phyloP scores from a whole-genome alignment of 2,113 vertebrate species.

The Xerus inauris region DNA sequence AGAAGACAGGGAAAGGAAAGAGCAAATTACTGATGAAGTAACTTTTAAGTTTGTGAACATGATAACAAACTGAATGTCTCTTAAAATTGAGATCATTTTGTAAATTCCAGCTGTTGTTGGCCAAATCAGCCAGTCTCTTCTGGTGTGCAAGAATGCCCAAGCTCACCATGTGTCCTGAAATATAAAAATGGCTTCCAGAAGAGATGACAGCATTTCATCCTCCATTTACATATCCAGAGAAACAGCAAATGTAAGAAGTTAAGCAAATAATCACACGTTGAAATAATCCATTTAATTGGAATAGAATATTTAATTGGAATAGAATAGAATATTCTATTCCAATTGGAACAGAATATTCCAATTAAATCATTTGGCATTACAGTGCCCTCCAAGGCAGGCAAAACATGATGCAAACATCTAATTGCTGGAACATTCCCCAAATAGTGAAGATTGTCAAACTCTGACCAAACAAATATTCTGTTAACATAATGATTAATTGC shows the following conservation, averaged over 20 bases:
- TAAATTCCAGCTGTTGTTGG: not conserved
- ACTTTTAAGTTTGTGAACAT: not conserved
- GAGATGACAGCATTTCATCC: not conserved
- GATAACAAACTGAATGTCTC: not conserved
- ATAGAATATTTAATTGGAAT: not conserved
- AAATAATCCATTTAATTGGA: not conserved
- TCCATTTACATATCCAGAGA: not conserved
- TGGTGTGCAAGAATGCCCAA: not conserved
- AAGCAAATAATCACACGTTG: not conserved
- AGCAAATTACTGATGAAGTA: not conserved
- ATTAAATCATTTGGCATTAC: not conserved
- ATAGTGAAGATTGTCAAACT: not conserved
- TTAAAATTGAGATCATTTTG: not conserved
- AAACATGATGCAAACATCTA: not conserved
- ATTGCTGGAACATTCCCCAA: not conserved
- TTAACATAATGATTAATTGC: not conserved
- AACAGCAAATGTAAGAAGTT: not conserved
- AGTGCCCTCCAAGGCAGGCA: slow-evolving; percentile 24
- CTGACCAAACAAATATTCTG: slow-evolving; percentile 29
- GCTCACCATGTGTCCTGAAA: not conserved
- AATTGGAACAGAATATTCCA: not conserved
- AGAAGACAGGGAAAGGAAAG: not conserved
- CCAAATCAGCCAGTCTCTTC: not conserved
- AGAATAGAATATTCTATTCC: slow-evolving; percentile 1
- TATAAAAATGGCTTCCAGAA: not conserved